These are phyloP conservation scores for Bathynomus jamesi DNA, from an alignment of 1,140 invertebrate genomes.

Conservation along the genomic window DNA sequence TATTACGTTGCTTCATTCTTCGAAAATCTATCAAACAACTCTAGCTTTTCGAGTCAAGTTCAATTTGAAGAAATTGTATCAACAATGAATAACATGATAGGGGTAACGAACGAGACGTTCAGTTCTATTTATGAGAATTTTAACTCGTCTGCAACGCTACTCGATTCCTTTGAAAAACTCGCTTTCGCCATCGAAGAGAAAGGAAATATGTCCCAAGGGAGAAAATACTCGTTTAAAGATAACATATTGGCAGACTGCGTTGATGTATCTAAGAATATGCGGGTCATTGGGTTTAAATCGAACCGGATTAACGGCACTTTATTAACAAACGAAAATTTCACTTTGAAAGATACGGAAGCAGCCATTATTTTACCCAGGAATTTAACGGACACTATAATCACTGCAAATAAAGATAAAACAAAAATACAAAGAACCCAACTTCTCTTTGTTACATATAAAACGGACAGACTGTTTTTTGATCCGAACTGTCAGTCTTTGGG, in stretches of 20 bases:
- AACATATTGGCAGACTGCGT: slow-evolving; percentile 17
- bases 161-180: slow-evolving; percentile 21
- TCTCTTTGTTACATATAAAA: slow-evolving; percentile 18
- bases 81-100: slow-evolving; percentile 23
- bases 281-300: slow-evolving; percentile 16
- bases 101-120: slow-evolving; percentile 10
- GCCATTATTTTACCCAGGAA: slow-evolving; percentile 24
- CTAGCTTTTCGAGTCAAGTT: not conserved
- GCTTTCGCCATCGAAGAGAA: slow-evolving; percentile 13
- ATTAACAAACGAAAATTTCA: not conserved
- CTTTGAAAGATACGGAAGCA: not conserved
- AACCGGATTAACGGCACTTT: not conserved
- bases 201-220: not conserved
- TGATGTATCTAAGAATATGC: slow-evolving; percentile 6
- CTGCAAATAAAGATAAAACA: not conserved
- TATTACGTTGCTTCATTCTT: slow-evolving; percentile 20
- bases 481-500: not conserved
- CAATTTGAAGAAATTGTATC: slow-evolving; percentile 19
- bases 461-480: slow-evolving; percentile 17
- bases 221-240: not conserved
- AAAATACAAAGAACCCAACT: slow-evolving; percentile 10
- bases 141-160: slow-evolving; percentile 19
- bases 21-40: not conserved
- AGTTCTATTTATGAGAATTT: slow-evolving; percentile 7
- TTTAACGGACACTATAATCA: slow-evolving; percentile 12